A percentile compares a stretch with the other conserved stretches of the same genome.
Conservation (phyloP, 1,140 invertebrate species). For the Bursaphelenchus mucronatus region DNA sequence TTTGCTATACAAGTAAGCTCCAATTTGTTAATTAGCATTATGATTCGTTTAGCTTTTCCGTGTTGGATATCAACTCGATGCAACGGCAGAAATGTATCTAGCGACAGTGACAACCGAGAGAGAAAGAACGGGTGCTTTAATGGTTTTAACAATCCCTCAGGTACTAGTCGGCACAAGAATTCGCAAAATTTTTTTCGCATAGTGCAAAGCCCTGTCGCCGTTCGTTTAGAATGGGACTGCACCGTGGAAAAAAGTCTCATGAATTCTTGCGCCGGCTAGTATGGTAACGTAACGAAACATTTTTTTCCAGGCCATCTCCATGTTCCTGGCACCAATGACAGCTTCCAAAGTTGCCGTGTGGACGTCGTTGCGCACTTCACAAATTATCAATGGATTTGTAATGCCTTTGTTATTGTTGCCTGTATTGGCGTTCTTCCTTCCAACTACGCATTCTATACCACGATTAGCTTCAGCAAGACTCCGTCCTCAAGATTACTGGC, state of each 20-base stretch:
- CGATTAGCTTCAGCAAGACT: constrained; percentile 52
- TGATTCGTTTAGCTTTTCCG: constrained; percentile 41
- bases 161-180: too few relatives aligned
- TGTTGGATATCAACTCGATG: constrained; percentile 57
- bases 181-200: too few relatives aligned
- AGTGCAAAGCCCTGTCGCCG: too few relatives aligned
- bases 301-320: background rate
- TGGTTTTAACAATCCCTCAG: constrained; percentile 57
- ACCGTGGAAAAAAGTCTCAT: too few relatives aligned
- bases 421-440: constrained; percentile 54
- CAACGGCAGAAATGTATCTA: constrained; percentile 60
- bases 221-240: too few relatives aligned
- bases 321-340: constrained; percentile 26
- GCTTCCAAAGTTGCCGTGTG: constrained; percentile 56
- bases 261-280: too few relatives aligned
- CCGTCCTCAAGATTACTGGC: constrained; percentile 58
- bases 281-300: background rate
- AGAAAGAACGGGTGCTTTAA: constrained; percentile 53
- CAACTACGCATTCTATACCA: constrained; percentile 57
- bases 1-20: constrained; percentile 53
- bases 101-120: constrained; percentile 59
- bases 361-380: constrained; percentile 52
- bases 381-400: constrained; percentile 50
- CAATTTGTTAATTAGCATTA: constrained; percentile 14
- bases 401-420: constrained; percentile 47